These are phyloP conservation scores for Pangasius krempfi DNA, from an alignment of 2,797 vertebrate species.

Conservation along the genomic window DNA sequence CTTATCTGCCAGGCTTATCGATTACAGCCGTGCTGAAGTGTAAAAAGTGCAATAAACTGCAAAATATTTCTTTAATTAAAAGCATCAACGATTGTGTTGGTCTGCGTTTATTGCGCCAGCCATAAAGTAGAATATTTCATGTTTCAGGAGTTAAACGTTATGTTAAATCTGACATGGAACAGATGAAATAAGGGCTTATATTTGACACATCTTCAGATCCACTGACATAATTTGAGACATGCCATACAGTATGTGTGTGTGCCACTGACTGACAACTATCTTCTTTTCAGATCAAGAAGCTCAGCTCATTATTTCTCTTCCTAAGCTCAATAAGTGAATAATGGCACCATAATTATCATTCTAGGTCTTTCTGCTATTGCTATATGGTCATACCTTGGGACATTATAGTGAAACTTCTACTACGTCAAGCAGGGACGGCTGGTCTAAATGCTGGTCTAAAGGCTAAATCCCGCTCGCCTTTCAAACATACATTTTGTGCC, in stretches of 20 bases:
- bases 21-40: not conserved
- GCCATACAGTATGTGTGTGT: not conserved
- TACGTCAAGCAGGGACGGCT: not conserved
- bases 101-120: not conserved
- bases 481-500: not conserved
- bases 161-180: not conserved
- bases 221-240: not conserved
- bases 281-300: not conserved
- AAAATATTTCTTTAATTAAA: conserved; percentile 5
- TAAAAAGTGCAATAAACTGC: conserved; percentile 5
- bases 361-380: not conserved
- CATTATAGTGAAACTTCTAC: not conserved
- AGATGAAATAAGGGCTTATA: not conserved
- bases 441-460: not conserved
- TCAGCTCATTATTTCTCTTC: not conserved
- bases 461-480: not conserved
- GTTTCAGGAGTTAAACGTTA: not conserved
- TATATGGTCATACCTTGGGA: not conserved
- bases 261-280: not conserved
- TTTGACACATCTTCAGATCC: not conserved
- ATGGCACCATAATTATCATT: not conserved
- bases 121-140: too few relatives aligned
- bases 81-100: not conserved
- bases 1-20: not conserved
- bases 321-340: not conserved